A percentile compares a stretch with the other conserved stretches of the same genome.
Evolutionary conservation across 1,140 invertebrate species (phyloP).

Genomic region (Microplitis mediator): DNA sequence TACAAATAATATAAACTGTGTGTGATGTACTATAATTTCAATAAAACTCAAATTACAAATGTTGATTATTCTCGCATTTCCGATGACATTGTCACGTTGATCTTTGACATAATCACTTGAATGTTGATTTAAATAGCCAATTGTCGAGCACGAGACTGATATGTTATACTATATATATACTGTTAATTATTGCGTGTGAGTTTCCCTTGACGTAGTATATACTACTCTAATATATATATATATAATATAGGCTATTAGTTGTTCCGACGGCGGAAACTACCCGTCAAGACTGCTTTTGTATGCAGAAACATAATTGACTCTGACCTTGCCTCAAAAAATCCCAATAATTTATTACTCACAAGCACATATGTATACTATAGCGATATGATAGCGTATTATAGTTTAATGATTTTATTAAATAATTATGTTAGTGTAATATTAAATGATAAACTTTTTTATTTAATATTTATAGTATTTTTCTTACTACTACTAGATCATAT

Average conservation of each 20-base stretch:
- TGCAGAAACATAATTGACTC: constrained; percentile 36
- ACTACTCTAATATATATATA: not conserved
- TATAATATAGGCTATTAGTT: constrained; percentile 3
- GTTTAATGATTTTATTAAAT: too few species aligned
- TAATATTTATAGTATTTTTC: too few species aligned
- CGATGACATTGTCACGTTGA: constrained; percentile 28
- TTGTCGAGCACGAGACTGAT: not conserved
- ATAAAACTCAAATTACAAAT: constrained; percentile 30
- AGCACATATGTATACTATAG: constrained; percentile 1
- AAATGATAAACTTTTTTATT: too few species aligned
- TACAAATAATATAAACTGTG: not conserved
- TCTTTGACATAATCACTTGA: constrained; percentile 22
- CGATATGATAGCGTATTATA: too few species aligned
- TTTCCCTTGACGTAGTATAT: not conserved
- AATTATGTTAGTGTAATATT: too few species aligned
- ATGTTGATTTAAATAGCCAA: not conserved
- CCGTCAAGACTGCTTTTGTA: constrained; percentile 26
- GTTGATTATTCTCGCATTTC: constrained; percentile 29
- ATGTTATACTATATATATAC: not conserved
- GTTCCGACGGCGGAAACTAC: constrained; percentile 23
- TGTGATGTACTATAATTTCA: constrained; percentile 6
- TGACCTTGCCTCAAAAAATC: constrained; percentile 35
- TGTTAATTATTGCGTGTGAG: not conserved
- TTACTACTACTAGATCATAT: not conserved
- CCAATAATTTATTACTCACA: constrained; percentile 5